These are phyloP conservation scores for Eufriesea mexicana DNA, from an alignment of 1,140 invertebrate genomes.

Conservation along the genomic window DNA sequence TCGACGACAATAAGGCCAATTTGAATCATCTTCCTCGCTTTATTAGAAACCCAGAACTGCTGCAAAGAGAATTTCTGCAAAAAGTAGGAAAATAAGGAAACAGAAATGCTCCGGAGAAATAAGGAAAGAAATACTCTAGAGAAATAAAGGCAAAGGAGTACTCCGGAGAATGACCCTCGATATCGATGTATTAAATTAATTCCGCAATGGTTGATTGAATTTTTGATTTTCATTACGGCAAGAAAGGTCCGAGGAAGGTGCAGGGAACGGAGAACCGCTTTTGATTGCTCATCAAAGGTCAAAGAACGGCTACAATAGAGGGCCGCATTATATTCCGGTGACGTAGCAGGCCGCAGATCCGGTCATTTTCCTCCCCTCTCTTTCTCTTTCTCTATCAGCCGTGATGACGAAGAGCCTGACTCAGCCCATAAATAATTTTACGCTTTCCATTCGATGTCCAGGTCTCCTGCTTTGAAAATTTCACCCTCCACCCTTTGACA, in stretches of 20 bases:
- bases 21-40: no score
- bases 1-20: no score
- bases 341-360: conserved; percentile 39
- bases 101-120: no score
- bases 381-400: not conserved
- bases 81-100: no score
- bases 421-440: conserved; percentile 39
- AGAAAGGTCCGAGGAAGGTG: not conserved
- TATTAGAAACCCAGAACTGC: no score
- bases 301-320: conserved; percentile 42
- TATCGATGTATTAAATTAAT: not conserved
- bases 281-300: conserved; percentile 30
- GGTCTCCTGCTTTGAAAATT: not conserved
- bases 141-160: no score
- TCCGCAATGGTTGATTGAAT: not conserved
- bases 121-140: no score
- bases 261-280: conserved; percentile 15
- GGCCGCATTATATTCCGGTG: conserved; percentile 43
- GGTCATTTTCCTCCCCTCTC: conserved; percentile 43
- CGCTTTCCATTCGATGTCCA: not conserved
- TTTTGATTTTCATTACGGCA: not conserved
- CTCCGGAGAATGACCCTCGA: no score
- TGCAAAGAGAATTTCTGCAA: no score
- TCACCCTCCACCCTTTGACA: conserved; percentile 8
- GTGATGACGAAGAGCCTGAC: not conserved